A percentile compares a stretch with the other conserved stretches of the same genome.
These are phyloP conservation scores for Siniperca scherzeri DNA, from an alignment of 2,797 vertebrate species.

Conservation along the genomic window DNA sequence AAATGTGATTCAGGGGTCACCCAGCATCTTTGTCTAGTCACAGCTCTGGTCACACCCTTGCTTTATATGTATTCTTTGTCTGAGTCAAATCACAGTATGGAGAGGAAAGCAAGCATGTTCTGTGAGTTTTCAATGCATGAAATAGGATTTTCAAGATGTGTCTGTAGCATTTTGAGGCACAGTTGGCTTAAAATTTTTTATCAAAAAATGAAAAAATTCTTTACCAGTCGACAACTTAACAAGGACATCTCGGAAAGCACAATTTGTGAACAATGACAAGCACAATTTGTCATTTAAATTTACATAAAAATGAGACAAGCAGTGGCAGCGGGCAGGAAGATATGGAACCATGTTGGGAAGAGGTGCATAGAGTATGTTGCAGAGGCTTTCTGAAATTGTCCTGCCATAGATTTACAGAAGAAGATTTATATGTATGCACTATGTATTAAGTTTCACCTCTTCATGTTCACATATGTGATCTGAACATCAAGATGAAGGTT, in stretches of 20 bases:
- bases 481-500: not conserved
- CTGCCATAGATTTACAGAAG: not conserved
- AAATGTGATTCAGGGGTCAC: constrained; percentile 14
- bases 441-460: not conserved
- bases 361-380: not conserved
- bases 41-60: not conserved
- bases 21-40: not conserved
- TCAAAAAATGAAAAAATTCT: not conserved
- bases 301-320: not conserved
- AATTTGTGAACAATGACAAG: not conserved
- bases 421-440: not conserved
- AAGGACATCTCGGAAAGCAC: not conserved
- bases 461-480: not conserved
- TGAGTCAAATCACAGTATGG: not conserved
- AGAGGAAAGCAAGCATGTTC: not conserved
- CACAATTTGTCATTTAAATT: constrained; percentile 10
- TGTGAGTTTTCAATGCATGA: not conserved
- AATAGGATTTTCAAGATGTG: constrained; percentile 19
- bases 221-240: not conserved
- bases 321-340: not conserved
- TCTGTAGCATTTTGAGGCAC: not conserved
- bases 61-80: constrained; percentile 1
- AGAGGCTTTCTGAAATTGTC: not conserved
- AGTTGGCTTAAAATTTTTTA: constrained; percentile 2
- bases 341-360: not conserved